Percentiles rank a stretch among this genome's conserved stretches.
Evolutionary conservation across 1,140 invertebrate genomes (phyloP).

Genomic region (Sycophila sp.): DNA sequence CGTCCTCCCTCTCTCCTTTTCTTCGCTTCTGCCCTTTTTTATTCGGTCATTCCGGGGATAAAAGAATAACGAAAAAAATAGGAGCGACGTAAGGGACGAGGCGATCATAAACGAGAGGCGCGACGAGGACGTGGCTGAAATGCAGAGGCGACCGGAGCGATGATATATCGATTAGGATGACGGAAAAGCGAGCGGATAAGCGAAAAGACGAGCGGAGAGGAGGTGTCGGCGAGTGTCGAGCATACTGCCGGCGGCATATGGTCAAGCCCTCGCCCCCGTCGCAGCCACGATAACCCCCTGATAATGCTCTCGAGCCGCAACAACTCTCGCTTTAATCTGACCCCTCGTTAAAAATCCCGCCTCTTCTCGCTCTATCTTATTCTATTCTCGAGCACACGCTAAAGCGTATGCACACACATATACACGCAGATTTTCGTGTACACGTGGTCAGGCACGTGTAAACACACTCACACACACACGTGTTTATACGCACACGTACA

Average conservation of each 20-base stretch:
- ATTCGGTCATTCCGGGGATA: background rate
- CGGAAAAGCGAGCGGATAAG: conserved; percentile 39
- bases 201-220: background rate
- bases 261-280: conserved; percentile 46
- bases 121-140: conserved; percentile 26
- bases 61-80: conserved; percentile 3
- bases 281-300: conserved; percentile 51
- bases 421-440: too few relatives aligned
- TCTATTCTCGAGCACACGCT: too few relatives aligned
- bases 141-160: conserved; percentile 27
- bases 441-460: too few relatives aligned
- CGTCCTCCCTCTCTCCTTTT: background rate
- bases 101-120: conserved; percentile 1
- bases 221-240: conserved; percentile 43
- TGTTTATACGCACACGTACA: conserved; percentile 7
- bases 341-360: conserved; percentile 35
- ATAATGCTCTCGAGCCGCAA: conserved; percentile 48
- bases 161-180: conserved; percentile 55
- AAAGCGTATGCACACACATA: too few relatives aligned
- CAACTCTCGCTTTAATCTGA: conserved; percentile 41
- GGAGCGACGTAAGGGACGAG: background rate
- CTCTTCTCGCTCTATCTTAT: conserved; percentile 30
- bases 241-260: conserved; percentile 61
- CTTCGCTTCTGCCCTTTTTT: background rate
- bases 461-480: conserved; percentile 23